Base-by-base conservation (phyloP, 2,113 vertebrate species). In the Myotis lucifugus region DNA sequence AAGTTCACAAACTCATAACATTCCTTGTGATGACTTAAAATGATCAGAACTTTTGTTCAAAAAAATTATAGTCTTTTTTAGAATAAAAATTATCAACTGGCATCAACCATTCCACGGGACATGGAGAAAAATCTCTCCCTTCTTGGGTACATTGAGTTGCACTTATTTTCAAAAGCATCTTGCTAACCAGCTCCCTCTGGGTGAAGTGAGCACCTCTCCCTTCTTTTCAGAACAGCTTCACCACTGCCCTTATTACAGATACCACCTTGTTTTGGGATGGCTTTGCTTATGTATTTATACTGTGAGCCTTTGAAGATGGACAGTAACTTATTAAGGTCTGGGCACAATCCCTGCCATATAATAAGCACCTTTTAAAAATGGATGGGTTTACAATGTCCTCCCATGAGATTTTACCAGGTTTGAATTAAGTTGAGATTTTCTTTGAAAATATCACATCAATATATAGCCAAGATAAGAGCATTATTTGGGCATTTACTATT, bases 41-140 rank as follows among this genome's bases (percentile, higher is more conserved):
- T 83, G 25, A 73, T 54, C 48, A 77, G 23, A 82, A 77, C 48
- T 61, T 66, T 72, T 78, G 4, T 66, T 83, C 37, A 82, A 46
- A 91, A 74, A 54, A 93, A 66, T 72, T 83, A 83, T 9, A 70
- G 15, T 78, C 54, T 59, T 56, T 66, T 79, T 94, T 37, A 94
- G 46, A 70, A 85, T 59, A 91, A 81, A 72, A 70, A 66, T 93
- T 91, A 69, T 92, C 67, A 83, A 54, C 72, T 67, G 32, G 56
- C 6, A 61, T 29, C 21, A 96, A n/a, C 15, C 40, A 76, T 40
- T 64, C 61, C 37, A 88, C 82, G 40, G 52, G 27, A 27, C 15
- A 89, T 23, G 9, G 8, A 86, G 37, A 42, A 77, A 54, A 42
- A 72, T 25, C 17, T 89, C 59, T 90, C 40, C 40, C 29, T 78